Conservation (phyloP, 2,113 vertebrate genomes). For the Pavo muticus region DNA sequence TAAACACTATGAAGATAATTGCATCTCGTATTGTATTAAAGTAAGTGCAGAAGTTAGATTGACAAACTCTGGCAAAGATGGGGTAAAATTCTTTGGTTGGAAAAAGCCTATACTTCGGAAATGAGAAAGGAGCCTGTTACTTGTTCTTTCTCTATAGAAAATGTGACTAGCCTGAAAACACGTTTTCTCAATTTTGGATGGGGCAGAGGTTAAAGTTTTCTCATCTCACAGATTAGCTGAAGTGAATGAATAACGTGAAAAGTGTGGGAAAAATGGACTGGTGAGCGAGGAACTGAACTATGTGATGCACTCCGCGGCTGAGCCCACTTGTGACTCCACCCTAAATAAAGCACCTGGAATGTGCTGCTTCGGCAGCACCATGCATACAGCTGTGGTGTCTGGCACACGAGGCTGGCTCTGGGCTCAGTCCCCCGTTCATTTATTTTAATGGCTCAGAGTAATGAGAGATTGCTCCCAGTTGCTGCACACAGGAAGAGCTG, state of each 20-base stretch:
- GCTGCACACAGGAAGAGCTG: conserved; percentile 11
- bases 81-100: not conserved
- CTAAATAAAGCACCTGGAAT: conserved; percentile 45
- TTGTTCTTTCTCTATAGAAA: conserved; percentile 19
- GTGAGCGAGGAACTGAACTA: not conserved
- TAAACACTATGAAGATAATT: conserved; percentile 98
- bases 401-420: not conserved
- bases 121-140: conserved; percentile 30
- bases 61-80: not conserved
- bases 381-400: not conserved
- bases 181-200: not conserved
- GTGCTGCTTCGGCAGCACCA: not conserved
- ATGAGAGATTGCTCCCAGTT: conserved; percentile 60
- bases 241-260: conserved; percentile 40
- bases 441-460: conserved; percentile 38
- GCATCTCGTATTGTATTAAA: conserved; percentile 97
- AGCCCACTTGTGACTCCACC: not conserved
- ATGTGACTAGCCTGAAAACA: conserved; percentile 41
- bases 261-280: not conserved
- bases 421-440: not conserved
- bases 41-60: conserved; percentile 80
- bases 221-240: conserved; percentile 6
- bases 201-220: conserved; percentile 15
- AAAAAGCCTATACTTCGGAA: not conserved
- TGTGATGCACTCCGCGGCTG: not conserved